Base-by-base conservation (phyloP, 1,140 invertebrate genomes). In the Copidosoma floridanum region DNA sequence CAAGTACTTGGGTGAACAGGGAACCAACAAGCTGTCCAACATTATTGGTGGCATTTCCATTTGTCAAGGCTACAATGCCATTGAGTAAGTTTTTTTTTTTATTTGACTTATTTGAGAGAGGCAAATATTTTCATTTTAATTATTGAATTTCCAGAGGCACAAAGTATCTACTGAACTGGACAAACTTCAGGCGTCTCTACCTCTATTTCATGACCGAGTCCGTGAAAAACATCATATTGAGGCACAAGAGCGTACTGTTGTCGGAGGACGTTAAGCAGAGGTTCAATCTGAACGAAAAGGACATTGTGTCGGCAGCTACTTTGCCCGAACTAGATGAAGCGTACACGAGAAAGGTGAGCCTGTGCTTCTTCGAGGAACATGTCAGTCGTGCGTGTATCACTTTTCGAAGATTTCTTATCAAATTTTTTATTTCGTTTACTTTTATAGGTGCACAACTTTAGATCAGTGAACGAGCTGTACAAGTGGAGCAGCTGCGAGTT, bases 161-260 rank as follows among this genome's bases (percentile, higher is more conserved):
- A 65, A 87, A 91, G 51, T 87, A 86, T 70, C 78, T 94, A 48
- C 76, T 93, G 14, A 88, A 92, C 68, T 95, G 92, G 92, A 86
- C 91, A 69, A 91, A 93, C 70, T 90, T 95, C 72, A 83, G 92
- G 4, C 86, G 92, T 1, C 87, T 92, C 65, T 97, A 97, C 73
- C 80, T 95, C n/a, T 94, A 93, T 71, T 86, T 92, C 35, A 94
- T 97, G 89, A 94, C 93, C 1, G 91, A 94, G 73, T 94, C 93
- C 71, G 88, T 95, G 68, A 92, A 93, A 57, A 87, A 86, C 66
- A 87, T 95, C 37, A 89, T 97, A 57, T 82, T 91, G 1, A 82
- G 86, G 29, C 91, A 95, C 77, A 88, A 90, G 62, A 83, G 87
- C 61, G 84, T 88, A 37, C 78, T 95, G 43, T 81, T 96, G 11